A percentile compares a stretch with the other conserved stretches of the same genome.
Evolutionary conservation across 2,113 vertebrate genomes (phyloP).

Genomic region (Vombatus ursinus): DNA sequence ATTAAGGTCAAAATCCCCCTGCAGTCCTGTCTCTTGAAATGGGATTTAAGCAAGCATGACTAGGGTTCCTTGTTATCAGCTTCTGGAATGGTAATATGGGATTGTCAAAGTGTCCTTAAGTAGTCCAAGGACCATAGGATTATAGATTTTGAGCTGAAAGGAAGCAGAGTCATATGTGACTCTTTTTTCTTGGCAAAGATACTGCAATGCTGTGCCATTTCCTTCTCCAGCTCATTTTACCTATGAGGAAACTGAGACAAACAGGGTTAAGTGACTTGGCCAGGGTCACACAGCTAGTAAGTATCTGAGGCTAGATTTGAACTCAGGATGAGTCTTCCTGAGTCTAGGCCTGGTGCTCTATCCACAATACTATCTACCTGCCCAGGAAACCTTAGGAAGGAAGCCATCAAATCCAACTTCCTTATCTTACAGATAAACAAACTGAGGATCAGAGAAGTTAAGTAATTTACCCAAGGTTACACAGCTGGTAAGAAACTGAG

Average conservation of each 20-base stretch:
- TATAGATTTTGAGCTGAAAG: background rate
- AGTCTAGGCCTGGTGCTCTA: background rate
- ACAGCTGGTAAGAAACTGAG: background rate
- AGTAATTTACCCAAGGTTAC: background rate
- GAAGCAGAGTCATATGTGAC: background rate
- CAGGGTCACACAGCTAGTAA: background rate
- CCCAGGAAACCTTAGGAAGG: too few species aligned
- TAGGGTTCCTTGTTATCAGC: background rate
- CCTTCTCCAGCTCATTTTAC: background rate
- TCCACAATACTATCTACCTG: too few species aligned
- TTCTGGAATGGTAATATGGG: background rate
- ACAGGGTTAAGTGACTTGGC: background rate
- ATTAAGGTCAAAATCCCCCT: conserved; percentile 27
- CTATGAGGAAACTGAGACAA: background rate
- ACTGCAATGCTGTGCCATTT: background rate
- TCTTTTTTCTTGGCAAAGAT: background rate
- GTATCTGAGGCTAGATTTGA: background rate
- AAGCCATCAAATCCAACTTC: background rate
- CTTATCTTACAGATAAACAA: background rate
- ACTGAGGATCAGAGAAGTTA: background rate
- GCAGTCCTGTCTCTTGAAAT: too few species aligned
- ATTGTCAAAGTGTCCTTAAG: background rate
- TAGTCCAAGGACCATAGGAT: background rate
- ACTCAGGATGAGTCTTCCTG: background rate
- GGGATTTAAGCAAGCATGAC: conserved; percentile 2